These are phyloP conservation scores for Otus sunia DNA, from an alignment of 2,113 vertebrate species.

Conservation along the genomic window DNA sequence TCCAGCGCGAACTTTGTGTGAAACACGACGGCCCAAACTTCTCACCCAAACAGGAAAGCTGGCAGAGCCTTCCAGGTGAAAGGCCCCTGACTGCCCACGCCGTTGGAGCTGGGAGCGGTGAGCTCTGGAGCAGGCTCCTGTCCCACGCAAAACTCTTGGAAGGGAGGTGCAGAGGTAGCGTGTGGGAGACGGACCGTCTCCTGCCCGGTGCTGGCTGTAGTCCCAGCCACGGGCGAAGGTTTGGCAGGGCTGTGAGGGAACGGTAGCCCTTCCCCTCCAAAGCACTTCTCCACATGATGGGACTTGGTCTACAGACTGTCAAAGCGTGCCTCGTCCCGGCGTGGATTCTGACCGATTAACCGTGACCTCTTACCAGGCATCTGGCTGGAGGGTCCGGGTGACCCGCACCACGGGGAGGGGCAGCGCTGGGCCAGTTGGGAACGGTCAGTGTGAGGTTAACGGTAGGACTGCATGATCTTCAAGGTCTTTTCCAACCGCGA, in stretches of 20 bases:
- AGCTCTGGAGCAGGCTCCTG: not conserved
- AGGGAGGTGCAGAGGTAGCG: accelerated
- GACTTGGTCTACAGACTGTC: not conserved
- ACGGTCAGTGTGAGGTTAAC: too few relatives aligned
- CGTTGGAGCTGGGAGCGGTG: accelerated
- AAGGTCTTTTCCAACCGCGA: too few relatives aligned
- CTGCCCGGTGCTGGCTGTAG: not conserved
- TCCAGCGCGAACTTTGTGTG: not conserved
- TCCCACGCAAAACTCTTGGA: accelerated
- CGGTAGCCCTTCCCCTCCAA: not conserved
- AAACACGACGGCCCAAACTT: not conserved
- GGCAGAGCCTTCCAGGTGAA: not conserved
- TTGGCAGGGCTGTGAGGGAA: not conserved
- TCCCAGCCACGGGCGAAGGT: not conserved
- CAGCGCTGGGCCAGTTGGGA: too few relatives aligned
- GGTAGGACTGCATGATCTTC: too few relatives aligned
- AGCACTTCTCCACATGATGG: accelerated
- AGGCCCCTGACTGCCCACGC: accelerated
- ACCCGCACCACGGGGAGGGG: too few relatives aligned
- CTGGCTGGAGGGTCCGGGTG: not conserved
- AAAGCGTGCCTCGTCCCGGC: accelerated
- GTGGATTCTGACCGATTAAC: too few relatives aligned
- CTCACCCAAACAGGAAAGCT: not conserved
- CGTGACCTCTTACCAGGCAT: accelerated
- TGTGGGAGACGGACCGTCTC: not conserved